These are phyloP conservation scores for Napeogenes sylphis DNA, from an alignment of 2,888 invertebrate species.

Conservation along the genomic window DNA sequence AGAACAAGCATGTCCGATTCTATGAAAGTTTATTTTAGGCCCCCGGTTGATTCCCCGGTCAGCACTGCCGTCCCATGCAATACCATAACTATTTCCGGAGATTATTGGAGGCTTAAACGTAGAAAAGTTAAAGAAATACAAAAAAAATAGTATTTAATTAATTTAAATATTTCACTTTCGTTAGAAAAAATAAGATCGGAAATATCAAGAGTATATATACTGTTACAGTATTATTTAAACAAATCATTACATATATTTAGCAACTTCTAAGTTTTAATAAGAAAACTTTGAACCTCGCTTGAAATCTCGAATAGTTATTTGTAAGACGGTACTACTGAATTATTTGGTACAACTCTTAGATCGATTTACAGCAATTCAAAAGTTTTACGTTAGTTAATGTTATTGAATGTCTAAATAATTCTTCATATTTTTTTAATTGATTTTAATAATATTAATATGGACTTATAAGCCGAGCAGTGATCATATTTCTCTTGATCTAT, in stretches of 20 bases:
- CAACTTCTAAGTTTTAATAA: background rate
- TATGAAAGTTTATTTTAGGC: too few relatives aligned
- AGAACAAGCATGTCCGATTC: too few relatives aligned
- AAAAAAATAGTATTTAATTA: too few relatives aligned
- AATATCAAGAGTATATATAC: background rate
- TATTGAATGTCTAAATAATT: background rate
- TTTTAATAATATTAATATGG: too few relatives aligned
- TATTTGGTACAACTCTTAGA: constrained; percentile 3
- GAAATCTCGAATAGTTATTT: background rate
- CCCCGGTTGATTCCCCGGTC: too few relatives aligned
- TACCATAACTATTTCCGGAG: too few relatives aligned
- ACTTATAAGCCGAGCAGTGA: too few relatives aligned
- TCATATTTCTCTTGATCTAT: too few relatives aligned
- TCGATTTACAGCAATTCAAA: background rate
- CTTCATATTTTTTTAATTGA: background rate
- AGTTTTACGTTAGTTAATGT: background rate
- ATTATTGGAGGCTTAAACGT: too few relatives aligned
- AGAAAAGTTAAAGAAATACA: too few relatives aligned
- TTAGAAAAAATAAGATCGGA: background rate
- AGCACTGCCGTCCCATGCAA: too few relatives aligned
- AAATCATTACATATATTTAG: background rate
- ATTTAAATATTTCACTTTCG: background rate
- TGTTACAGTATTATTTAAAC: too few relatives aligned
- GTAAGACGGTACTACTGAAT: background rate
- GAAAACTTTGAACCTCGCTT: constrained; percentile 2